Evolutionary conservation across 2,888 invertebrate species (phyloP), one percentile per base, ranked within the genome.

Genomic region (Caenorhabditis sp.): DNA sequence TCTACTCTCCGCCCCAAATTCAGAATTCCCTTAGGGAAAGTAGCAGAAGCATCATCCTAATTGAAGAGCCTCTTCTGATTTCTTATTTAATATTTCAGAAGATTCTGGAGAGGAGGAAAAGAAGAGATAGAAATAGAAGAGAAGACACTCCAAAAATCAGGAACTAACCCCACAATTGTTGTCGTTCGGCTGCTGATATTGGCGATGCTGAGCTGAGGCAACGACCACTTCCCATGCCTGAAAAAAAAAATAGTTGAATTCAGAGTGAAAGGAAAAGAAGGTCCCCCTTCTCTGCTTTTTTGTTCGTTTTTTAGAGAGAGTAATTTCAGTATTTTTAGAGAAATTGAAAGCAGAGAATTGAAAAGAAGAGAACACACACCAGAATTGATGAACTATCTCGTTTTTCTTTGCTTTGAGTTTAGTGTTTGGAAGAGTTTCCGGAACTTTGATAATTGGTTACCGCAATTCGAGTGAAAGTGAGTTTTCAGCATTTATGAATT

Each of bases 131-230:
- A 26, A 56, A 28, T 14, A 38, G 19, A 35, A 38, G 2, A 35
- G 44, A 44, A 63, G 16, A 44, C 44, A 47, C 63, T 47, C 44
- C 24, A 24, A 24, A 69, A 54, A 35, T 51, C 49, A 51, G 51
- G 51, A 74, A 77, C 83, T 63, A 7, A 83, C 83, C 83, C 86
- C 86, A 86, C 35, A 86, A 63, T 69, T 81, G 81, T 72, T 86
- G 85, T 49, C 85, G 76, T 80, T 86, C 85, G 22, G 83, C 79
- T 24, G 85, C 85, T 58, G 86, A 80, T 73, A 86, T 86, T 44
- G 86, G 86, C 19, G 86, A 83, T 49, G 85, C 85, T 22, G 86
- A 86, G 26, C 82, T 83, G 38, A 83, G 81, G 59, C 85, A 86
- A 44, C 86, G 80, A 41, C 83, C 83, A 54, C 75, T 75, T 74